Evolutionary conservation across 2,797 vertebrate genomes (phyloP), one percentile per base, ranked within the genome.

Genomic region (Lutjanus argentimaculatus): DNA sequence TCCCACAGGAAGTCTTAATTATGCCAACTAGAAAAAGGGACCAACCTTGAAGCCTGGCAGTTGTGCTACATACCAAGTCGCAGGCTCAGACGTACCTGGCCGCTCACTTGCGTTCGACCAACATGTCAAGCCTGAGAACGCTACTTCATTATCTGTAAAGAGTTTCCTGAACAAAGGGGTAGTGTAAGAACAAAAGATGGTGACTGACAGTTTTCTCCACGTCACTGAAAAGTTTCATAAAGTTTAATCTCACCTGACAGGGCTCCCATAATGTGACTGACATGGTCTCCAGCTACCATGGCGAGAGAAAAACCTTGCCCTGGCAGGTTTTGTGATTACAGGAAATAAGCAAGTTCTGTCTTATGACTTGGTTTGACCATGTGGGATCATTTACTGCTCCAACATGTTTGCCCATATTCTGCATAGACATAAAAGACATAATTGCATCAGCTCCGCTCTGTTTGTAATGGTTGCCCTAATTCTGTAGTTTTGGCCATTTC

Each of bases 1-100:
- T 88, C 85, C 88, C 86, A 73, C 85, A 92, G 89, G 91, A 93
- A 91, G 77, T 87, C 62, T 70, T 83, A 91, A 91, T 85, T 74
- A 77, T 88, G 85, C 82, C 87, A 88, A 75, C 62, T 79, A 76
- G 79, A 86, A 88, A 36, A 88, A 82, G 83, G 19, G 36, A 82
- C 69, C 64, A 77, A 79, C 83, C 83, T 89, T 79, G 77, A 84
- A 69, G 80, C 69, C 75, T 52, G 69, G 72, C 79, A 74, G 82
- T 58, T 91, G 85, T 88, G 76, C 85, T 59, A 75, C 48, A 85
- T 86, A 85, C 67, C 58, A 52, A 52, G 46, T 74, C 64, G 0
- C 25, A 64, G 59, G 53, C 58, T 77, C 53, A 57, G 67, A 79
- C 71, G 55, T 85, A 85, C 75, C 74, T 19, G 49, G 64, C 52